Percentiles rank a stretch among this genome's conserved stretches.
Conservation (phyloP, 2,113 vertebrate genomes). For the Vombatus ursinus region DNA sequence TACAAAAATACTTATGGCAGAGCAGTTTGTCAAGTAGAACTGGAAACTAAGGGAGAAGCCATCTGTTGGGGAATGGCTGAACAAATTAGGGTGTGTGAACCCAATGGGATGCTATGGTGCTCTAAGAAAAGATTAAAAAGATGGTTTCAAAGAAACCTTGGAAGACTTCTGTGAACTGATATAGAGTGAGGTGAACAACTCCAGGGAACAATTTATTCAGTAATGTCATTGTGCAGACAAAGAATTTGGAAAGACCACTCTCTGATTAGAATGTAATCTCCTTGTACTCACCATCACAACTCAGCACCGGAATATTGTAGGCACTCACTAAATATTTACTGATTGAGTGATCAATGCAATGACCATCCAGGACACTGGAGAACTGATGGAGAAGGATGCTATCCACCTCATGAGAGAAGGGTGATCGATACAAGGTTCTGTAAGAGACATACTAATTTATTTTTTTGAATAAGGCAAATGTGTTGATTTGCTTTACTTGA, state of each 20-base stretch:
- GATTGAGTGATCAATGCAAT: neutral
- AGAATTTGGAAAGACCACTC: neutral
- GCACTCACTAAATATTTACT: neutral
- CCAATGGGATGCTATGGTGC: too few relatives aligned
- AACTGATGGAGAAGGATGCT: neutral
- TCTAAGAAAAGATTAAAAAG: too few relatives aligned
- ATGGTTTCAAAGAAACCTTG: too few relatives aligned
- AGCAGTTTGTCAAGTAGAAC: too few relatives aligned
- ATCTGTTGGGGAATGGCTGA: too few relatives aligned
- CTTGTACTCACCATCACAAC: neutral
- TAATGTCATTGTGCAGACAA: neutral
- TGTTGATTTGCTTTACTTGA: neutral
- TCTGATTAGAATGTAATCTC: neutral
- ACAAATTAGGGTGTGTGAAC: too few relatives aligned
- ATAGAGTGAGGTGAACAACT: too few relatives aligned
- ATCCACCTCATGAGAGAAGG: neutral
- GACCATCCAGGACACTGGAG: neutral
- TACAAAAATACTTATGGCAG: too few relatives aligned
- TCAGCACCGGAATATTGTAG: neutral
- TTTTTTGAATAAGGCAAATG: neutral
- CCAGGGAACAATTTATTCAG: neutral
- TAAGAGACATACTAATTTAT: too few relatives aligned
- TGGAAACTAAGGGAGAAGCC: too few relatives aligned
- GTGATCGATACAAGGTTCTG: too few relatives aligned
- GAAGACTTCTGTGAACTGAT: too few relatives aligned